A percentile compares a stretch with the other conserved stretches of the same genome.
Evolutionary conservation across 2,113 vertebrate genomes (phyloP).

Genomic region (Promerops cafer): DNA sequence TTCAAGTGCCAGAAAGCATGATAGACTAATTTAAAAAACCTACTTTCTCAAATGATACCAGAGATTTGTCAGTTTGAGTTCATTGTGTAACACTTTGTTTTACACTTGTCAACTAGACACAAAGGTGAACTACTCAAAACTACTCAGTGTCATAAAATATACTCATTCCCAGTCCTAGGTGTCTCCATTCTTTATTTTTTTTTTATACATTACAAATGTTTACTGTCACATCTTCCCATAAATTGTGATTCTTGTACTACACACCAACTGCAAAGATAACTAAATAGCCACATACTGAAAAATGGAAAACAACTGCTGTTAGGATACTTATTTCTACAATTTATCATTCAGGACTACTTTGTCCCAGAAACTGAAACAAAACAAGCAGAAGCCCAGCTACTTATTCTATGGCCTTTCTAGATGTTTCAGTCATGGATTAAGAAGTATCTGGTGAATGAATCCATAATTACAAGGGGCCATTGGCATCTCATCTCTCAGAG

Average conservation of each 20-base stretch:
- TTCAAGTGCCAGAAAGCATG: background rate
- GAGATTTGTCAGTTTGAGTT: background rate
- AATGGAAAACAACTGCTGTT: background rate
- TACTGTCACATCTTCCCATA: background rate
- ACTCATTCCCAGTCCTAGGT: background rate
- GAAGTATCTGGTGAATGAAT: background rate
- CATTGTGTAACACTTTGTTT: background rate
- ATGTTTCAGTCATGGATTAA: background rate
- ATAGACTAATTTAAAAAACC: background rate
- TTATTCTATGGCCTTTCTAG: background rate
- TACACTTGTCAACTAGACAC: background rate
- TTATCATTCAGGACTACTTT: background rate
- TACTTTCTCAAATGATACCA: background rate
- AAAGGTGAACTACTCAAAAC: background rate
- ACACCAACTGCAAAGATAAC: background rate
- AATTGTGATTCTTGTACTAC: background rate
- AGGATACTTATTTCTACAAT: background rate
- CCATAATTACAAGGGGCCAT: background rate
- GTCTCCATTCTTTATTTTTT: accelerated
- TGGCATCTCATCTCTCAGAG: background rate
- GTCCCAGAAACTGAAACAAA: background rate
- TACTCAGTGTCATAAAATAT: background rate
- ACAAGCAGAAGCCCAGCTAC: background rate
- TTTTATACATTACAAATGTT: background rate
- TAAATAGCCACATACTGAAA: background rate